Evolutionary conservation across 2,888 invertebrate genomes (phyloP), one percentile per base, ranked within the genome.

Genomic region (Galerucella nymphaeae): DNA sequence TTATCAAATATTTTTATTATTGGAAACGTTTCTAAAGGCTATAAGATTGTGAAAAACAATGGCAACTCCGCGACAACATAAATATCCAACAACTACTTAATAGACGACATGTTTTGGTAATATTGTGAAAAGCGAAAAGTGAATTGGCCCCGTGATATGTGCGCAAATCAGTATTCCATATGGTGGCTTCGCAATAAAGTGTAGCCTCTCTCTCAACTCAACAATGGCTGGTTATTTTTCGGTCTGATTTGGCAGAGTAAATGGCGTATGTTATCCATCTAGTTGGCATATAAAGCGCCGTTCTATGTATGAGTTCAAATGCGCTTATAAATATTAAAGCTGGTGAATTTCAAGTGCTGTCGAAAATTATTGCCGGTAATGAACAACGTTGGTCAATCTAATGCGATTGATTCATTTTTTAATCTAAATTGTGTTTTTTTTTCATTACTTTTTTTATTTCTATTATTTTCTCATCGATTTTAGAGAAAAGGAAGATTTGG

Each of bases 251-350:
- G 80, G 80, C 77, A 72, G 77, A 77, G 84, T 84, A 85, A 85
- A 85, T 85, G 85, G 84, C 77, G 81, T 84, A 85, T 85, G 85
- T 83, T 84, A 85, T 84, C 82, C 83, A 83, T 84, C 83, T 83
- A 83, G 81, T 80, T 82, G 79, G 80, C 79, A 77, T 80, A 80
- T 79, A 81, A 79, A 80, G 79, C 77, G 77, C 66, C 70, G 76
- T 78, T 79, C 77, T 80, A 80, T 80, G 79, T 79, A 80, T 79
- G 78, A 79, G 79, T 79, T 77, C 78, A 76, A 77, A 74, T 71
- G 77, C 72, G 77, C 77, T 80, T 79, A 80, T 79, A 79, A 79
- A 78, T 79, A 79, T 78, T 80, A 76, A 77, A 77, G 67, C 75
- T 73, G 75, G 72, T 72, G 75, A 73, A 61, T 55, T 61, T 57